phyloP scores from a whole-genome alignment of 2,888 invertebrate species.

The Selenia dentaria region DNA sequence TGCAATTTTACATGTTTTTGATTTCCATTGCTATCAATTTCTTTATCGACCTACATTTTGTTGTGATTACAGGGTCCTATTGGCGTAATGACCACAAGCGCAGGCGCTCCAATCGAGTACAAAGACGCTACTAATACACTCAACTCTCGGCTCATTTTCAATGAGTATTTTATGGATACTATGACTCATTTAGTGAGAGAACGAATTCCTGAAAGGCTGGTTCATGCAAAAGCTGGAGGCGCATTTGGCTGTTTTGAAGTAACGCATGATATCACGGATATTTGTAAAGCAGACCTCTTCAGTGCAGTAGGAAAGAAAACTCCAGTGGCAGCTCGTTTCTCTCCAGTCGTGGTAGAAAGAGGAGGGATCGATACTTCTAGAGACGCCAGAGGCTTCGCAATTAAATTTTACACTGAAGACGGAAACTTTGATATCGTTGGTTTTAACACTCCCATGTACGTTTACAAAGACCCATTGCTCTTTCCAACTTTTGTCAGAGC shows the following conservation, averaged over 20 bases:
- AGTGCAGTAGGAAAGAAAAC: constrained; percentile 89
- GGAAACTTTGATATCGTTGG: constrained; percentile 96
- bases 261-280: constrained; percentile 91
- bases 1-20: too few relatives aligned
- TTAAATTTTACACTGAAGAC: constrained; percentile 96
- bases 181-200: constrained; percentile 92
- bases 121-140: constrained; percentile 87
- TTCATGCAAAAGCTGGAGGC: constrained; percentile 97
- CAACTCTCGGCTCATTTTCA: constrained; percentile 91
- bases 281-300: constrained; percentile 90
- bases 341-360: constrained; percentile 92
- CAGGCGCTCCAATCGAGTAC: constrained; percentile 90
- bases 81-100: constrained; percentile 87
- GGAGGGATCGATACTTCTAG: constrained; percentile 94
- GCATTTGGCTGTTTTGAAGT: constrained; percentile 94
- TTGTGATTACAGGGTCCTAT: constrained; percentile 77
- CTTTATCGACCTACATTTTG: too few relatives aligned
- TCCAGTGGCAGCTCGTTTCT: constrained; percentile 91
- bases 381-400: constrained; percentile 94
- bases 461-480: constrained; percentile 92
- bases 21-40: too few relatives aligned
- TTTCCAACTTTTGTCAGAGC: constrained; percentile 97
- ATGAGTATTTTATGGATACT: constrained; percentile 89
- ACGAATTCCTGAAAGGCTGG: constrained; percentile 95
- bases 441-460: constrained; percentile 94